phyloP scores from a whole-genome alignment of 2,113 vertebrate species.

The Pluvianellus socialis region DNA sequence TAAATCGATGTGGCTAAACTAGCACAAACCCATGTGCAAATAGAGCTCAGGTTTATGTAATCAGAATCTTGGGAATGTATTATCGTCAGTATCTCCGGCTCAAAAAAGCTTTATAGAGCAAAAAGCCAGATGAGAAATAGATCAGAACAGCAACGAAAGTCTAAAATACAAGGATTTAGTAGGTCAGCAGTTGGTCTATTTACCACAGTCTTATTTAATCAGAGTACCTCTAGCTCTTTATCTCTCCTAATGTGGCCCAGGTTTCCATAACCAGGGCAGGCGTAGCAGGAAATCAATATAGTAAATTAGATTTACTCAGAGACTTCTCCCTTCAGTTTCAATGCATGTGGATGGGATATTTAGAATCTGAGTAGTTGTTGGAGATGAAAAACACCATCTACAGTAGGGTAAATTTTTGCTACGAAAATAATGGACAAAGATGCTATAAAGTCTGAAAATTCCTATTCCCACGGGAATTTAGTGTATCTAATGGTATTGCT shows the following conservation, averaged over 20 bases:
- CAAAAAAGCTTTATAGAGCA: background rate
- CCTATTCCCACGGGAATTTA: background rate
- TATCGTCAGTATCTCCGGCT: background rate
- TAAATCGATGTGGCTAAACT: background rate
- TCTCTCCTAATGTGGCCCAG: constrained; percentile 18
- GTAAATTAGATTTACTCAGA: constrained; percentile 40
- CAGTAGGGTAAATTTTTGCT: background rate
- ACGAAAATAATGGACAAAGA: background rate
- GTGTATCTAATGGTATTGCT: background rate
- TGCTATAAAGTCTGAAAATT: background rate
- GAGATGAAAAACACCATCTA: background rate
- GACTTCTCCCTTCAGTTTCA: background rate
- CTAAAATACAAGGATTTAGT: constrained; percentile 18
- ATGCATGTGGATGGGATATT: background rate
- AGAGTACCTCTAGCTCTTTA: constrained; percentile 36
- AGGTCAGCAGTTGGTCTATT: constrained; percentile 46
- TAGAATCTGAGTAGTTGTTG: background rate
- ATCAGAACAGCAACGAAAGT: background rate
- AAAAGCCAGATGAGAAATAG: constrained; percentile 38
- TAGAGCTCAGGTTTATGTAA: background rate
- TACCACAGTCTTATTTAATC: constrained; percentile 17
- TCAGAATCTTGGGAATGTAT: constrained; percentile 25
- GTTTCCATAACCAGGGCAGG: constrained; percentile 26
- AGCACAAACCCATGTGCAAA: background rate
- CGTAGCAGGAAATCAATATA: background rate